Evolutionary conservation across 1,140 invertebrate genomes (phyloP).

Genomic region (Drosophila nikananu): DNA sequence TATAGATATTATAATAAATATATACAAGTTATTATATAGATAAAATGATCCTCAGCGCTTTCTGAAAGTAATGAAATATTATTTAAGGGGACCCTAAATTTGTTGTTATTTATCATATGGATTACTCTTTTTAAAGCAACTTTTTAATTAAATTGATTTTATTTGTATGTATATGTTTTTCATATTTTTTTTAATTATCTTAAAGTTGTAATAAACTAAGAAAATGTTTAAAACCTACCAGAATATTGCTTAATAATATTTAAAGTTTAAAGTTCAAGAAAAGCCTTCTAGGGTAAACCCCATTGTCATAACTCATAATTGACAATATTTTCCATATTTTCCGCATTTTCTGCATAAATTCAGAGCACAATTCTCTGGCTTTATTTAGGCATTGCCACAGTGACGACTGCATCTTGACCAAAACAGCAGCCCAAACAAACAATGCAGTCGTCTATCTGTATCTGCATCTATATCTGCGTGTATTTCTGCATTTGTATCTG

Average conservation of each 20-base stretch:
- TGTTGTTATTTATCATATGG: too few species aligned
- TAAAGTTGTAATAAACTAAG: background rate
- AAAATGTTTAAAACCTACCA: background rate
- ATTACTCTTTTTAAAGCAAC: background rate
- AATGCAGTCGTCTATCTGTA: conserved; percentile 1
- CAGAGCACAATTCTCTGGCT: conserved; percentile 41
- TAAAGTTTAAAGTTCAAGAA: background rate
- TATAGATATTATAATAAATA: too few species aligned
- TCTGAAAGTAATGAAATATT: too few species aligned
- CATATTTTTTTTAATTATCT: background rate
- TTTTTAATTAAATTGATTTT: too few species aligned
- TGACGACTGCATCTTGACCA: conserved; percentile 23
- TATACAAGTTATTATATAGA: too few species aligned
- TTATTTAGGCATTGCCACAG: conserved; percentile 49
- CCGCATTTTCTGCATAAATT: conserved; percentile 39
- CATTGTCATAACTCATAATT: conserved; percentile 3
- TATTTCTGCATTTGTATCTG: conserved; percentile 18
- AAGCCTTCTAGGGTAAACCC: background rate
- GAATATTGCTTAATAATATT: background rate
- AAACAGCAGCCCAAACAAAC: conserved; percentile 28
- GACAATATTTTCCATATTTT: conserved; percentile 11
- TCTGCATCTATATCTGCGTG: background rate
- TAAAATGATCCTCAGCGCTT: too few species aligned
- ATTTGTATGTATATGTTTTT: too few species aligned
- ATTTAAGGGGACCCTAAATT: too few species aligned